phyloP scores from a whole-genome alignment of 2,113 vertebrate species.

The Colossoma macropomum region DNA sequence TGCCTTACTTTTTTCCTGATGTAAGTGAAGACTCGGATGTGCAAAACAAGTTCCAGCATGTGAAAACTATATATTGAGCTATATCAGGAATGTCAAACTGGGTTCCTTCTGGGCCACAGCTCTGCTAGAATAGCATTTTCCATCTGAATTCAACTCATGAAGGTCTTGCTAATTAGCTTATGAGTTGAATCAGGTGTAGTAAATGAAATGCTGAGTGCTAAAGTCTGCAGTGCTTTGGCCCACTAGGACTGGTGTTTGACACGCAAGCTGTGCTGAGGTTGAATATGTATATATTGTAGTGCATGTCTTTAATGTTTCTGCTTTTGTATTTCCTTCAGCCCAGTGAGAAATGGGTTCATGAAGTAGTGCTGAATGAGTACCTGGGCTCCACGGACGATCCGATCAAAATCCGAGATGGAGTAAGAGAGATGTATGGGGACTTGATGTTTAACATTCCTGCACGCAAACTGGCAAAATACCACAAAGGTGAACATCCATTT shows the following conservation, averaged over 20 bases:
- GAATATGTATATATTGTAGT: neutral
- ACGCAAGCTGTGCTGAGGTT: neutral
- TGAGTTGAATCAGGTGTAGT: no score
- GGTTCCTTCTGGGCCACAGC: no score
- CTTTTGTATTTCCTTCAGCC: slow-evolving; percentile 52
- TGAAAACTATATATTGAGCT: no score
- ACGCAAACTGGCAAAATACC: slow-evolving; percentile 73
- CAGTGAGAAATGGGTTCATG: slow-evolving; percentile 24
- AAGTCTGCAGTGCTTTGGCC: no score
- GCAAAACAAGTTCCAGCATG: no score
- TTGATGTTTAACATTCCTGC: slow-evolving; percentile 71
- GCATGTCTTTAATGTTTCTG: neutral
- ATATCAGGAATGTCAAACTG: no score
- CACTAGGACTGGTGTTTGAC: no score
- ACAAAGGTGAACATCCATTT: slow-evolving; percentile 73
- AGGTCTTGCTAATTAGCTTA: no score
- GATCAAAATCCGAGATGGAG: slow-evolving; percentile 67
- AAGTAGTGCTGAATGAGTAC: slow-evolving; percentile 72
- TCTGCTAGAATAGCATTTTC: no score
- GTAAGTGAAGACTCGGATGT: slow-evolving; percentile 63
- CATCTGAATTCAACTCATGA: no score
- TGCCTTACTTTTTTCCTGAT: slow-evolving; percentile 50
- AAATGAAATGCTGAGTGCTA: no score
- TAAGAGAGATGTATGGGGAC: slow-evolving; percentile 78
- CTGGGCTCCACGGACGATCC: slow-evolving; percentile 70